These are phyloP conservation scores for Micromesistius poutassou DNA, from an alignment of 2,797 vertebrate genomes.

Conservation along the genomic window DNA sequence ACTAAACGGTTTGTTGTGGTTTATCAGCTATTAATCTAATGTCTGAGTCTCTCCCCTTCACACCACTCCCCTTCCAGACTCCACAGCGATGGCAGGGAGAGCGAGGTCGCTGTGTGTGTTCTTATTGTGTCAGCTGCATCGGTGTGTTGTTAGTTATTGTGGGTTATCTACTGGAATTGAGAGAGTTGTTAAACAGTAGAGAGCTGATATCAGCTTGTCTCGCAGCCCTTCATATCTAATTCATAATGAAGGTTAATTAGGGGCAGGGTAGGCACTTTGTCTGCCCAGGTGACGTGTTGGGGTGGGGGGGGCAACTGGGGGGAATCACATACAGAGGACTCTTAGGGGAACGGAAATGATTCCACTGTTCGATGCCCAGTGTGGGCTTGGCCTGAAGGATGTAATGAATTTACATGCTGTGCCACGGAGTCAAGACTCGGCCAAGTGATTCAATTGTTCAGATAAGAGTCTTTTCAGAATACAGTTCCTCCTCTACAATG, in stretches of 20 bases:
- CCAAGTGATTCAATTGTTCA: conserved; percentile 35
- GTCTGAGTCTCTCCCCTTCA: conserved; percentile 73
- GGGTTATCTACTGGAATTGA: neutral
- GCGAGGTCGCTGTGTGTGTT: neutral
- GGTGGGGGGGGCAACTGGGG: neutral
- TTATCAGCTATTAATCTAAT: conserved; percentile 61
- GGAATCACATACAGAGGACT: neutral
- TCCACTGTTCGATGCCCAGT: neutral
- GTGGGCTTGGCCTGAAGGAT: neutral
- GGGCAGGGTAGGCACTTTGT: neutral
- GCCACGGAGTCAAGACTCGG: conserved; percentile 11
- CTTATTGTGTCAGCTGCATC: neutral
- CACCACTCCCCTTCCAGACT: conserved; percentile 62
- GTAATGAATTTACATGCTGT: neutral
- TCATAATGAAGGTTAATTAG: neutral
- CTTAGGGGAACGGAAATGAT: neutral
- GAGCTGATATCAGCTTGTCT: neutral
- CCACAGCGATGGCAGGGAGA: neutral
- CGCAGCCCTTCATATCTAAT: neutral
- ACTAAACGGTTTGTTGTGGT: neutral
- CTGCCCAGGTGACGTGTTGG: neutral
- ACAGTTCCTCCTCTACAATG: conserved; percentile 72
- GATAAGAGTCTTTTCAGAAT: conserved; percentile 73
- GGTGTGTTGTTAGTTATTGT: neutral
- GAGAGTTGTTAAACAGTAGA: neutral